Base-by-base conservation (phyloP, 2,797 vertebrate genomes). In the Trachurus trachurus region DNA sequence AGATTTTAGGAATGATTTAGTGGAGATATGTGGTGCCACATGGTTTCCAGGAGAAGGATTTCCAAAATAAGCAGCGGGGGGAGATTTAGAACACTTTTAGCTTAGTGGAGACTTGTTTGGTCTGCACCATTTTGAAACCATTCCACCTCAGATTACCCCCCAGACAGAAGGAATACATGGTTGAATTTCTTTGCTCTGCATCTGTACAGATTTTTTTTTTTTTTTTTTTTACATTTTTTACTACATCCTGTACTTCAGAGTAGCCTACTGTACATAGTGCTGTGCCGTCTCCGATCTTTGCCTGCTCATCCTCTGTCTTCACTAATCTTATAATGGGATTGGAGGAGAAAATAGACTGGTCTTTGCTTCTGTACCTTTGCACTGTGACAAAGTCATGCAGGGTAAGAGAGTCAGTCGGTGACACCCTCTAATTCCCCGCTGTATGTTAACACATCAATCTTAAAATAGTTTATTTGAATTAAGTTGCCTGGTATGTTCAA, bases 291-390 rank as follows among this genome's bases (percentile, higher is more conserved):
- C 39, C 86, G 84, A 79, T 88, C 88, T 87, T 81, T 92, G 82
- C 50, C 84, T 88, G 89, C 83, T 92, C 60, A 53, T 45, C 74
- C 83, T 88, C 91, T 6, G 85, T 89, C 82, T 89, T 83, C 69
- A 78, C 77, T 95, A 96, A 96, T 93, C 94, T 93, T 82, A 58
- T 96, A 95, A 96, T 95, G 82, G 90, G 95, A 95, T 93, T 91
- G 80, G 72, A 82, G 83, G 84, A 92, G 83, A 86, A 96, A 95
- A 96, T 95, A 95, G 94, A 93, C 88, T 72, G 79, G 72, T 86
- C 84, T 93, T 89, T 91, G 85, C 71, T 83, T 1, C 39, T 16
- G 5, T 22, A 84, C 56, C 76, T 77, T 89, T 85, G 72, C 80
- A 91, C 83, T 72, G 34, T 60, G 42, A 66, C 74, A 92, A 88